Percentiles rank a stretch among this genome's conserved stretches.
phyloP scores from a whole-genome alignment of 2,888 invertebrate genomes.

The Sinhomidia bicolor region DNA sequence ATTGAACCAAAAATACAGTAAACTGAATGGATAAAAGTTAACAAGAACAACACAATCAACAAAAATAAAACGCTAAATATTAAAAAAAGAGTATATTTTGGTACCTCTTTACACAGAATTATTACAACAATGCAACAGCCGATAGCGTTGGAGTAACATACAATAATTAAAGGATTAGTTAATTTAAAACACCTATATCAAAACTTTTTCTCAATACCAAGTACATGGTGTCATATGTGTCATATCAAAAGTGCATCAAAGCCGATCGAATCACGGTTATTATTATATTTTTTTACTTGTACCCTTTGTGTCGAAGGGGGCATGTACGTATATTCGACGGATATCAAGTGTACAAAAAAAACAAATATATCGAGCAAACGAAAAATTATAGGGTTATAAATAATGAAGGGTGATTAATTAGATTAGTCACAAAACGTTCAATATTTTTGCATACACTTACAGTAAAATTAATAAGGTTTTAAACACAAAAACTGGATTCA shows the following conservation, averaged over 20 bases:
- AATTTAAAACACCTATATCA: conserved; percentile 34
- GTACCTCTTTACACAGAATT: conserved; percentile 12
- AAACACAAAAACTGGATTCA: conserved; percentile 45
- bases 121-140: conserved; percentile 54
- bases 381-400: conserved; percentile 53
- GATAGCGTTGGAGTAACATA: conserved; percentile 45
- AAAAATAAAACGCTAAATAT: conserved; percentile 29
- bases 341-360: conserved; percentile 12
- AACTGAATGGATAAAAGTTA: conserved; percentile 37
- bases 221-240: conserved; percentile 31
- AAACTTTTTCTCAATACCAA: conserved; percentile 25
- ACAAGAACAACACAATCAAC: conserved; percentile 29
- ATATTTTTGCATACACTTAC: conserved; percentile 16
- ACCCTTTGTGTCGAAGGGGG: conserved; percentile 33
- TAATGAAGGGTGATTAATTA: conserved; percentile 40
- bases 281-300: conserved; percentile 14
- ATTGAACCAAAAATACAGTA: conserved; percentile 15
- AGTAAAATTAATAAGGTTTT: conserved; percentile 8
- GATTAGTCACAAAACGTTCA: conserved; percentile 60
- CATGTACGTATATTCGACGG: background rate
- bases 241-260: conserved; percentile 51
- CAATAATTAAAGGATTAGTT: conserved; percentile 47
- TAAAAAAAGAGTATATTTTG: conserved; percentile 2
- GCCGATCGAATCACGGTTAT: conserved; percentile 46
- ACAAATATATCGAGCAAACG: conserved; percentile 46